Conservation (phyloP, 2,797 vertebrate genomes). For the Phalanger gymnotis region DNA sequence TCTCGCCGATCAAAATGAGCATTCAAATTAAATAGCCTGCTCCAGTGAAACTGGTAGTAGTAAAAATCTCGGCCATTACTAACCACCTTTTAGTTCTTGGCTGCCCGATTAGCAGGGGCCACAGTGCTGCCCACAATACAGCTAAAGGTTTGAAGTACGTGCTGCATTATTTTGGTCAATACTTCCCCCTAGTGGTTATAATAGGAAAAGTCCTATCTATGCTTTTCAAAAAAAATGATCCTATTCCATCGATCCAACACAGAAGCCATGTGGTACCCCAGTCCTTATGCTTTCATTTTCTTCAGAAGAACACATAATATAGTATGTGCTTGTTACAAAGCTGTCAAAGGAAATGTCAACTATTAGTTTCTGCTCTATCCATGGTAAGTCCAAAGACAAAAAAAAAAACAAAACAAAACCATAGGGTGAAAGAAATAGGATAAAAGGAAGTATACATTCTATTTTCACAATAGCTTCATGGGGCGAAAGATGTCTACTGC, state of each 20-base stretch:
- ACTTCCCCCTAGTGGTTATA: slow-evolving; percentile 65
- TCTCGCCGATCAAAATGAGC: background rate
- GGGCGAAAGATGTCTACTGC: background rate
- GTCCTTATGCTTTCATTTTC: background rate
- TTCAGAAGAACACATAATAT: background rate
- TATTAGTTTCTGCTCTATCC: background rate
- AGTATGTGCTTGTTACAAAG: background rate
- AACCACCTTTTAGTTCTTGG: slow-evolving; percentile 2
- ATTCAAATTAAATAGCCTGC: background rate
- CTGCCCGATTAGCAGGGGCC: background rate
- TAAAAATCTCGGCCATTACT: slow-evolving; percentile 3
- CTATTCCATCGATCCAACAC: background rate
- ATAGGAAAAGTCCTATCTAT: background rate
- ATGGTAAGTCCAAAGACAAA: background rate
- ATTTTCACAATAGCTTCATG: background rate
- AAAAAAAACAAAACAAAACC: slow-evolving; percentile 12
- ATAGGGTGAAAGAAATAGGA: background rate
- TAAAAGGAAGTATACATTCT: background rate
- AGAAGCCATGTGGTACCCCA: background rate
- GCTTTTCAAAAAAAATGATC: slow-evolving; percentile 22
- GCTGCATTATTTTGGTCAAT: slow-evolving; percentile 25
- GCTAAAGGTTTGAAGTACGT: background rate
- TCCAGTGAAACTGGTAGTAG: background rate
- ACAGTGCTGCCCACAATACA: background rate
- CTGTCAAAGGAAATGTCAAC: background rate